These are phyloP conservation scores for Drosophila mayaguana DNA, from an alignment of 2,888 invertebrate species.

Conservation along the genomic window DNA sequence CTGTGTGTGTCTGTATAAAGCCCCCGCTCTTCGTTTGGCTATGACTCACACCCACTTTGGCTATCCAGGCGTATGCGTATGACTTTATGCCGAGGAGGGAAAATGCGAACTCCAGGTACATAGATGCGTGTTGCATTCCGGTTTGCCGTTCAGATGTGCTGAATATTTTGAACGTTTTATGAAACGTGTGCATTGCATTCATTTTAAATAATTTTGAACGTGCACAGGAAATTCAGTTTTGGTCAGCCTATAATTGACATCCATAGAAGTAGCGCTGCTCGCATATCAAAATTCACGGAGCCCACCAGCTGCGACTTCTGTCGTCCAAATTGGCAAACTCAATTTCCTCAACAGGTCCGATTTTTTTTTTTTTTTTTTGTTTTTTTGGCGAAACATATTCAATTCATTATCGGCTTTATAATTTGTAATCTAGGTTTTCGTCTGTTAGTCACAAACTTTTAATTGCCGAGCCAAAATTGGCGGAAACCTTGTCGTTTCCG, in stretches of 20 bases:
- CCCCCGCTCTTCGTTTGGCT: constrained; percentile 28
- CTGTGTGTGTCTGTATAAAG: constrained; percentile 9
- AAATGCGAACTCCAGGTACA: neutral
- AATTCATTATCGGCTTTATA: neutral
- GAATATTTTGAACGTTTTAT: constrained; percentile 18
- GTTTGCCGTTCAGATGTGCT: neutral
- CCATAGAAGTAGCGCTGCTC: constrained; percentile 26
- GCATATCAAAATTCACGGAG: constrained; percentile 25
- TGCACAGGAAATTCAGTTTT: constrained; percentile 51
- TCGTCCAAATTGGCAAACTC: constrained; percentile 39
- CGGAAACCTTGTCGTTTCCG: constrained; percentile 14
- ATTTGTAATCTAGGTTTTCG: constrained; percentile 11
- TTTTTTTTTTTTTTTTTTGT: constrained; percentile 11
- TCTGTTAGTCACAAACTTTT: neutral
- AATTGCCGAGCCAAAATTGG: neutral
- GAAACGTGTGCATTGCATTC: constrained; percentile 16
- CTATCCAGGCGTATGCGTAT: constrained; percentile 10
- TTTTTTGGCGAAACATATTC: constrained; percentile 20
- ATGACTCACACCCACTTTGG: constrained; percentile 17
- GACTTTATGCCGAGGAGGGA: neutral
- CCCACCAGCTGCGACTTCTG: neutral
- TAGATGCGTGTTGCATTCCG: constrained; percentile 30
- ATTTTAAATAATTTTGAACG: constrained; percentile 10
- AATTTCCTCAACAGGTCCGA: constrained; percentile 37
- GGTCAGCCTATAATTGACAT: constrained; percentile 43